Base-by-base conservation (phyloP, 1,140 invertebrate species). In the Hyposmocoma kahamanoa region DNA sequence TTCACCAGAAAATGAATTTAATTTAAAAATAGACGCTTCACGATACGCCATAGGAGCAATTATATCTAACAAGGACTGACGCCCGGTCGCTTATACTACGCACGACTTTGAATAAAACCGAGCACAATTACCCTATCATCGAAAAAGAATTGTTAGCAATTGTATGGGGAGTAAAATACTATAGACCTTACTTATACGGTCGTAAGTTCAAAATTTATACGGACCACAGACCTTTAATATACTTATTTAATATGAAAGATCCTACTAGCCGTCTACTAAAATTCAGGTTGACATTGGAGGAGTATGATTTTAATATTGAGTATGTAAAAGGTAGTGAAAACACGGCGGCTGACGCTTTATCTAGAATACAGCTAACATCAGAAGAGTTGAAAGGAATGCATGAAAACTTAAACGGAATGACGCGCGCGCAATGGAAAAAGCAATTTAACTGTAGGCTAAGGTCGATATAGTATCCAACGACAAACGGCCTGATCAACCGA, bases 101-200 rank as follows among this genome's bases (percentile, higher is more conserved):
- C 18, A 47, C 77, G 47, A 65, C 59, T 1, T 48, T 87, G 20
- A 79, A 69, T 55, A 45, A 61, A 42, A 56, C 70, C 3, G 76
- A 88, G 63, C 44, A n/a, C 30, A 78, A 78, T 57, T 88, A 75
- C 42, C 52, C 34, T 8, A 68, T 56, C 6, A 79, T 65, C 21
- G 70, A 86, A 65, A 75, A 81, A 52, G 87, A 90, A 77, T 62
- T 86, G 41, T 53, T 90, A 18, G 87, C 87, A 1, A 75, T 90
- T 4, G 64, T 90, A 0, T 87, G 74, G 73, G 71, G 67, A 10
- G 56, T 76, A 1, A 67, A 80, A 54, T 54, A 85, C 39, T 87
- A 87, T 47, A 39, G 74, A 51, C 59, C 74, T 17, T 88, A 67
- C 52, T 46, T 87, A n/a, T 54, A 62, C 26, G 65, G 60, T 13